A percentile compares a stretch with the other conserved stretches of the same genome.
Evolutionary conservation across 1,140 invertebrate genomes (phyloP).

Genomic region (Drosophila lowei): DNA sequence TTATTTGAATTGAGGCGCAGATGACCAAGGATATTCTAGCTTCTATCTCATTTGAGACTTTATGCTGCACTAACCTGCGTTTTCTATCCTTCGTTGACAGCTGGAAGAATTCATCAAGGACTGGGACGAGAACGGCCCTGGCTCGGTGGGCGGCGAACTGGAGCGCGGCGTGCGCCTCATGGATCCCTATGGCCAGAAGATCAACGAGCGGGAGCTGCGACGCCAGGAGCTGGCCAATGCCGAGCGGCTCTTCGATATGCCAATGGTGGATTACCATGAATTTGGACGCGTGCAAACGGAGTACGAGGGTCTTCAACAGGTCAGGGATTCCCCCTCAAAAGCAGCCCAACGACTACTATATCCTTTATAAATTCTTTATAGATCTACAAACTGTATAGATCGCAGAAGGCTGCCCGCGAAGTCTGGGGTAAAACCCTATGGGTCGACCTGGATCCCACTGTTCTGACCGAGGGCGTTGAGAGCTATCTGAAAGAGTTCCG

Average conservation of each 20-base stretch:
- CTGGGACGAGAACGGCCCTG: slow-evolving; percentile 90
- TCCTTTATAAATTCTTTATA: slow-evolving; percentile 38
- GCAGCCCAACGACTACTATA: not conserved
- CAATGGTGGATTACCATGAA: slow-evolving; percentile 91
- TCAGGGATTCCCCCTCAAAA: slow-evolving; percentile 1
- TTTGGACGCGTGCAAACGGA: slow-evolving; percentile 89
- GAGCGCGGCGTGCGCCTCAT: slow-evolving; percentile 88
- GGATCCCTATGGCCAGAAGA: slow-evolving; percentile 88
- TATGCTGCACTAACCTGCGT: slow-evolving; percentile 28
- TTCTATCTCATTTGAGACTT: slow-evolving; percentile 29
- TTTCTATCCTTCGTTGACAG: slow-evolving; percentile 29
- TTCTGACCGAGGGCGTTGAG: slow-evolving; percentile 93
- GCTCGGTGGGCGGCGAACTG: slow-evolving; percentile 89
- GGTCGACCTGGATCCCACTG: slow-evolving; percentile 92
- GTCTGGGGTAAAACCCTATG: slow-evolving; percentile 93
- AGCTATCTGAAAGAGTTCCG: slow-evolving; percentile 90
- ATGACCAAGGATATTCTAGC: slow-evolving; percentile 3
- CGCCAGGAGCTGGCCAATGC: slow-evolving; percentile 88
- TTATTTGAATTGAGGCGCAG: slow-evolving; percentile 75
- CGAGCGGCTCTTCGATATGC: slow-evolving; percentile 93
- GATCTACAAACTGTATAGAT: slow-evolving; percentile 91
- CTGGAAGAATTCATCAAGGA: slow-evolving; percentile 88
- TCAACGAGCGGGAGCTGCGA: slow-evolving; percentile 87
- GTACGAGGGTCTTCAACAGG: slow-evolving; percentile 87
- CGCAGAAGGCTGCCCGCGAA: slow-evolving; percentile 90